These are phyloP conservation scores for Phasia obesa DNA, from an alignment of 2,888 invertebrate species.

Conservation along the genomic window DNA sequence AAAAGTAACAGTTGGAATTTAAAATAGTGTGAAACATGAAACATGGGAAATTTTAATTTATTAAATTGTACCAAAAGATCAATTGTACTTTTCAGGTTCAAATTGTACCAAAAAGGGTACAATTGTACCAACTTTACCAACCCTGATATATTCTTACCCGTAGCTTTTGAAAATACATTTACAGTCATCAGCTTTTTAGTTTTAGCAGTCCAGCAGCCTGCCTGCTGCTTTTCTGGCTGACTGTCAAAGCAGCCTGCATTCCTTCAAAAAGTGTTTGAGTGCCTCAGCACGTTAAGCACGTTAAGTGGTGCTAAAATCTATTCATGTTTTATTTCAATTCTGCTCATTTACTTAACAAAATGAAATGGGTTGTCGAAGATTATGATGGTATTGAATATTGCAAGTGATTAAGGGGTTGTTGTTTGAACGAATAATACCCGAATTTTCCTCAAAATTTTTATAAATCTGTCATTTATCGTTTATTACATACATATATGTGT, in stretches of 20 bases:
- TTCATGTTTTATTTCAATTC: constrained; percentile 27
- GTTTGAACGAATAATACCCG: constrained; percentile 1
- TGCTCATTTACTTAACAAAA: constrained; percentile 1
- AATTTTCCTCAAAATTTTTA: constrained; percentile 40
- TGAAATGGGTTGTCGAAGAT: constrained; percentile 2
- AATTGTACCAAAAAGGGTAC: too few species aligned
- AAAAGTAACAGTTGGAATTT: too few species aligned
- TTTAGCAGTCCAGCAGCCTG: constrained; percentile 23
- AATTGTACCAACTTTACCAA: too few species aligned
- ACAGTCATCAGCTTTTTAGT: constrained; percentile 51
- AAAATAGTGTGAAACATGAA: too few species aligned
- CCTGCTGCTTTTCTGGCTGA: constrained; percentile 22
- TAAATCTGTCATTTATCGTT: constrained; percentile 2
- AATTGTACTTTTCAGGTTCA: too few species aligned
- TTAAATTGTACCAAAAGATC: too few species aligned
- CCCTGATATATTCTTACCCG: constrained; percentile 26
- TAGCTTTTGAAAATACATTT: constrained; percentile 46
- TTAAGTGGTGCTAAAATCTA: constrained; percentile 62
- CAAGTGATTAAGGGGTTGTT: constrained; percentile 3
- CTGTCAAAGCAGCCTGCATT: constrained; percentile 56
- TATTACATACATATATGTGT: not conserved
- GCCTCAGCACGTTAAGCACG: constrained; percentile 64
- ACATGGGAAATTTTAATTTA: too few species aligned
- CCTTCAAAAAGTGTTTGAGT: constrained; percentile 50
- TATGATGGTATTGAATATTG: constrained; percentile 7